Base-by-base conservation (phyloP, 1,140 invertebrate species). In the Aplysia californica region DNA sequence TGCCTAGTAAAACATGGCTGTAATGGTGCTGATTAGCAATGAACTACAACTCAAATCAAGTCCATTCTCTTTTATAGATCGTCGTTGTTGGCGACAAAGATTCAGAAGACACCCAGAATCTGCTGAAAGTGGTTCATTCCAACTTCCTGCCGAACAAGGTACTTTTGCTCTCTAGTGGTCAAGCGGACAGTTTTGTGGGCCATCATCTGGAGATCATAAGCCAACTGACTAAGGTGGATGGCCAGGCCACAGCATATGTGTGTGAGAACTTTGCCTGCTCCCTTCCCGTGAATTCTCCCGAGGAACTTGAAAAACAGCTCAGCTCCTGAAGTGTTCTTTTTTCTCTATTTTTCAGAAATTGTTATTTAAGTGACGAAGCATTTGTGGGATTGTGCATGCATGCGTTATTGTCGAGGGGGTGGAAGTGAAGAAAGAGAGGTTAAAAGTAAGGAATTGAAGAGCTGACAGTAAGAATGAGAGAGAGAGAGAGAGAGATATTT, bases 241-340 rank as follows among this genome's bases (percentile, higher is more conserved):
- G 89, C 87, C 77, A 91, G 72, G 92, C 95, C 0, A 93, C 94
- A 0, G 95, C 94, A 15, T 96, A 95, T 86, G 94, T 96, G 23
- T 97, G 96, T 87, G 92, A 94, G 58, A 93, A 95, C 83, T 93
- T 93, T 79, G 91, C 93, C 15, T 97, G 96, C 84, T 94, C 93
- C 0, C 89, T 96, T 77, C 95, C 95, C 2, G 93, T 96, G 23
- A 94, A 93, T 0, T 93, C 93, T 72, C 92, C 93, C 0, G 90
- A 92, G 18, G 92, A 94, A 50, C 90, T 96, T 73, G 68, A 80
- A 39, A 78, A 79, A 38, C 44, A 80, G 35, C 44, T 2, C 23
- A 41, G 20, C 5, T 6, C 61, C n/a, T 23, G n/a, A 35, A 31
- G 3, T 31, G 23, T 65, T 4, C 20, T 18, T n/a, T 31, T 31